Evolutionary conservation across 2,888 invertebrate genomes (phyloP).

Genomic region (Eristalinus sepulchralis): DNA sequence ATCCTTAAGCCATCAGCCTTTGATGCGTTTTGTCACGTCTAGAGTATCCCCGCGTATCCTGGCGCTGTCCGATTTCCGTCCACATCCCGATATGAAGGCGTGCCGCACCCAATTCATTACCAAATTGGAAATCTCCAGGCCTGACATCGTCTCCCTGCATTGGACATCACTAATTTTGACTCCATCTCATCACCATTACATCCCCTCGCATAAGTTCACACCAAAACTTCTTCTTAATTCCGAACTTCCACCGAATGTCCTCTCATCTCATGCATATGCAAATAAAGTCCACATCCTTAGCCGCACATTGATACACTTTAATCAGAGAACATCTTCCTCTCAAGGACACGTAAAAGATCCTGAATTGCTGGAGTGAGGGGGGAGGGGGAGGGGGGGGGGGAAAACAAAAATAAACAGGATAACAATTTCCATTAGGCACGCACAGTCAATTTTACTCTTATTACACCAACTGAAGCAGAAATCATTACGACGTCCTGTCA

Average conservation of each 20-base stretch:
- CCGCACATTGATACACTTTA: background rate
- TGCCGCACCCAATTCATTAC: too few relatives aligned
- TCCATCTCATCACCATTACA: background rate
- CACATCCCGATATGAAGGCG: too few relatives aligned
- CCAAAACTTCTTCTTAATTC: background rate
- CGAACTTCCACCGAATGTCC: too few relatives aligned
- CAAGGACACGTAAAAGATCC: background rate
- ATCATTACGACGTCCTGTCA: slow-evolving; percentile 48
- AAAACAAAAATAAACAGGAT: background rate
- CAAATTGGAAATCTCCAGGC: too few relatives aligned
- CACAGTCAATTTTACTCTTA: background rate
- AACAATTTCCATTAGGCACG: background rate
- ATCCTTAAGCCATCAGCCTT: too few relatives aligned
- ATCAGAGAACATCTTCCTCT: background rate
- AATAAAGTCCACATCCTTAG: background rate
- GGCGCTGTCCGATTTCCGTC: too few relatives aligned
- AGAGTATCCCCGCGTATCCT: too few relatives aligned
- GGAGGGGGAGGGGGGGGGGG: too few relatives aligned
- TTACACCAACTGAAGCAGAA: slow-evolving; percentile 17
- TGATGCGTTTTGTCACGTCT: too few relatives aligned
- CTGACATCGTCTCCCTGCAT: background rate
- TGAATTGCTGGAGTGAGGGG: too few relatives aligned
- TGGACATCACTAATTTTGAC: background rate
- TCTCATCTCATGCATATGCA: background rate
- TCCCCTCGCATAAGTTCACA: background rate